Evolutionary conservation across 1,140 invertebrate genomes (phyloP).

Genomic region (Drosophila auraria): DNA sequence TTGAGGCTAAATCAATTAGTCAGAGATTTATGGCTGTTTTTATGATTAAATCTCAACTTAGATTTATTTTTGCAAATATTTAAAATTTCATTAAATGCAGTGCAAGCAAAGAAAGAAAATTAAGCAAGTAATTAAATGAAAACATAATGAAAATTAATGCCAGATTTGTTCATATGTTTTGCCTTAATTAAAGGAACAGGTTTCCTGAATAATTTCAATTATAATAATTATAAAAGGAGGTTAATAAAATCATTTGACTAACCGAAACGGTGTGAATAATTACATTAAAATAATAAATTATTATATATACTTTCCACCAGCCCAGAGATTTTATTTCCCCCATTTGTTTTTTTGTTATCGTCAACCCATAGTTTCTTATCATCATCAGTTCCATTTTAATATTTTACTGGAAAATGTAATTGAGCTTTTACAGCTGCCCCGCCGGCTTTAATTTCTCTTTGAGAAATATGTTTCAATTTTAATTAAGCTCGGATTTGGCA

Average conservation of each 20-base stretch:
- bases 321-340: neutral
- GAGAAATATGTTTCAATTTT: slow-evolving; percentile 60
- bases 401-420: slow-evolving; percentile 34
- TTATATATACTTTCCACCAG: neutral
- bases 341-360: slow-evolving; percentile 16
- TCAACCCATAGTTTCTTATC: slow-evolving; percentile 9
- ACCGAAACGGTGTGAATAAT: neutral
- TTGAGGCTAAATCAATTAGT: slow-evolving; percentile 62
- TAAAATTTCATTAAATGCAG: neutral
- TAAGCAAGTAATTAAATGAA: neutral
- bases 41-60: slow-evolving; percentile 23
- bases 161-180: neutral
- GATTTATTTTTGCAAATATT: slow-evolving; percentile 14
- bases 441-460: slow-evolving; percentile 14
- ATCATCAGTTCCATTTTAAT: neutral
- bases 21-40: slow-evolving; percentile 39
- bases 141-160: neutral
- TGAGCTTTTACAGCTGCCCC: slow-evolving; percentile 25
- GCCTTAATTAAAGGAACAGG: neutral
- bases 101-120: neutral
- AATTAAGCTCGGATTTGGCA: slow-evolving; percentile 63
- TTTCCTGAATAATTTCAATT: neutral
- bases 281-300: neutral
- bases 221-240: neutral
- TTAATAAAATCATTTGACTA: neutral